A percentile compares a stretch with the other conserved stretches of the same genome.
Evolutionary conservation across 2,888 invertebrate species (phyloP).

Genomic region (Noctua janthe): DNA sequence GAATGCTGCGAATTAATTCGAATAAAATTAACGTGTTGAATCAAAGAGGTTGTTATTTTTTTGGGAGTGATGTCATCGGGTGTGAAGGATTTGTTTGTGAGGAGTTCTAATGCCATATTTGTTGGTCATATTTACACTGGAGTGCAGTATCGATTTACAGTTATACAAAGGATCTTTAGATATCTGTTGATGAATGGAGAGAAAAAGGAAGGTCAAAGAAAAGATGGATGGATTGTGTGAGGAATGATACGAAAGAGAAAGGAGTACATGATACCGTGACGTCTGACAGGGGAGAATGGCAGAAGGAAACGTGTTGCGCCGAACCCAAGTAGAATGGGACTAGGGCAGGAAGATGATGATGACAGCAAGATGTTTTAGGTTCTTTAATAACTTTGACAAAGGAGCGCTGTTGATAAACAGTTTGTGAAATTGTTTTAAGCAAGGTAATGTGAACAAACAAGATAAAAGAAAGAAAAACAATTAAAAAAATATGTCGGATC

Average conservation of each 20-base stretch:
- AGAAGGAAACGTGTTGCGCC: too few relatives aligned
- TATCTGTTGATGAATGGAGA: neutral
- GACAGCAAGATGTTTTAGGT: too few relatives aligned
- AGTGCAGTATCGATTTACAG: neutral
- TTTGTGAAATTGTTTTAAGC: neutral
- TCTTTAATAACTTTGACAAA: too few relatives aligned
- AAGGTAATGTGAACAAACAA: neutral
- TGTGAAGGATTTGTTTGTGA: neutral
- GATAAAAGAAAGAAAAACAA: neutral
- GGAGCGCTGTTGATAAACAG: too few relatives aligned
- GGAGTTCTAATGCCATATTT: neutral
- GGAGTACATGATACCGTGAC: neutral
- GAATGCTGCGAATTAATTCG: constrained; percentile 31
- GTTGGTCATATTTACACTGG: neutral
- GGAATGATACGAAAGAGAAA: neutral
- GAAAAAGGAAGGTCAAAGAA: neutral
- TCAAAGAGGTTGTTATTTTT: constrained; percentile 5
- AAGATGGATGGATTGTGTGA: neutral
- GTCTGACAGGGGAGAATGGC: too few relatives aligned
- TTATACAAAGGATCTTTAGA: neutral
- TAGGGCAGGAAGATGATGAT: neutral
- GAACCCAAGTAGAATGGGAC: too few relatives aligned
- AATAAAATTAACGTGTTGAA: constrained; percentile 24
- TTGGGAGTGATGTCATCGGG: constrained; percentile 33
- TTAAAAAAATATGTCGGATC: too few relatives aligned